Conservation (phyloP, 2,888 invertebrate species). For the Drosophila sordidula region DNA sequence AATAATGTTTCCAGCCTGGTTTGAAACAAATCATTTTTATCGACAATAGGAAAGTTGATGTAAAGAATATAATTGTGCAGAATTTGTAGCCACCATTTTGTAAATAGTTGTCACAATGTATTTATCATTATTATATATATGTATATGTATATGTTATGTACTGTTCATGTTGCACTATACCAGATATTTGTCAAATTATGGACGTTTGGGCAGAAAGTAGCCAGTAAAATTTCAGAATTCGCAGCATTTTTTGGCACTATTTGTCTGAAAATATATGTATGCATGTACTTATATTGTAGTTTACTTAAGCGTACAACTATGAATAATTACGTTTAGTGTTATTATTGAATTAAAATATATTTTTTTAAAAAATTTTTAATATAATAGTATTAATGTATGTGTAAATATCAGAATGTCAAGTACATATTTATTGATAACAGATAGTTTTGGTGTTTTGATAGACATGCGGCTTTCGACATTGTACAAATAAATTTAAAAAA, state of each 20-base stretch:
- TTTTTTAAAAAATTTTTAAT: constrained; percentile 70
- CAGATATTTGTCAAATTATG: constrained; percentile 25
- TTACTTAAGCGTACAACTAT: constrained; percentile 34
- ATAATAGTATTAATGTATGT: constrained; percentile 74
- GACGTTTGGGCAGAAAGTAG: constrained; percentile 27
- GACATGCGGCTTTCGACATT: constrained; percentile 70
- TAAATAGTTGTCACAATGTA: constrained; percentile 63
- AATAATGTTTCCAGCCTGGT: constrained; percentile 71
- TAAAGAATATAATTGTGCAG: constrained; percentile 33
- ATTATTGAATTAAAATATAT: constrained; percentile 64
- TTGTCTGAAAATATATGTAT: constrained; percentile 49
- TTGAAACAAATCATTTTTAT: constrained; percentile 25
- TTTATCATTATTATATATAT: constrained; percentile 51
- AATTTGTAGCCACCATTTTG: constrained; percentile 42
- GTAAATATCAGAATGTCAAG: constrained; percentile 81
- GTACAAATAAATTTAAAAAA: constrained; percentile 44
- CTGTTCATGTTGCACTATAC: constrained; percentile 34
- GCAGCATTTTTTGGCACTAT: constrained; percentile 52
- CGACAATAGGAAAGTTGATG: constrained; percentile 1
- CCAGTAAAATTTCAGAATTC: constrained; percentile 37
- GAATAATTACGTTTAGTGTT: constrained; percentile 49
- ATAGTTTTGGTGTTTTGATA: constrained; percentile 76
- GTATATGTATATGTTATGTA: constrained; percentile 32
- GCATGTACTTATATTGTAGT: constrained; percentile 30
- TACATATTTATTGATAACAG: constrained; percentile 79